Evolutionary conservation across 2,797 vertebrate genomes (phyloP), one percentile per base, ranked within the genome.

Genomic region (Enteromius argenteus): DNA sequence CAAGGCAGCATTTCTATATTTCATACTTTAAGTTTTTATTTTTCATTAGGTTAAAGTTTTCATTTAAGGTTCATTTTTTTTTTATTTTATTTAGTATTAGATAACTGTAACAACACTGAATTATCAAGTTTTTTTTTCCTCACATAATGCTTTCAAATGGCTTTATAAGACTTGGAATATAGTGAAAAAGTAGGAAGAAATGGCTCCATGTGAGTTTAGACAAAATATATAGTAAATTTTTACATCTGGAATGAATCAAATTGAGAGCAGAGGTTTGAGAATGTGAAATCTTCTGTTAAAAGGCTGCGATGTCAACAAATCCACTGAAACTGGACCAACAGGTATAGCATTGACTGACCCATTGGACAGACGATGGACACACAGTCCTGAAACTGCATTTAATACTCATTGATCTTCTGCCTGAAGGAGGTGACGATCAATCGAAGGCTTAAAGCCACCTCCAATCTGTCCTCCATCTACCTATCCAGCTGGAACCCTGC

Each of bases 381-480:
- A 75, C 3, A 17, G 74, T 37, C 51, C 32, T 75, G 51, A 44
- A 42, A 73, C 39, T 35, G 23, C 53, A 60, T 73, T 37, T 72
- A 62, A 60, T 27, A 44, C 13, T 64, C 53, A 74, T 64, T 72
- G 51, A 74, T 73, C 56, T 5, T 35, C 39, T 49, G 42, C 64
- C 53, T 62, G 23, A 37, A 49, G 21, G 30, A 35, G 39, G 21
- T 73, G 8, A 62, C 13, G 7, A 76, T 71, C 53, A 81, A 81
- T 81, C 79, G 58, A 62, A 42, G 75, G 56, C 56, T 77, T 77
- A 6, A 44, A 60, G 23, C 37, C 53, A n/a, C 39, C 79, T 46
- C 23, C 19, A 72, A 73, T 23, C 53, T 35, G 23, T 60, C 68
- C 69, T 62, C 27, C 23, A 62, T 75, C 71, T 17, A 56, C 17